Percentiles rank a stretch among this genome's conserved stretches.
phyloP scores from a whole-genome alignment of 2,888 invertebrate genomes.

The Caradrina clavipalpis region DNA sequence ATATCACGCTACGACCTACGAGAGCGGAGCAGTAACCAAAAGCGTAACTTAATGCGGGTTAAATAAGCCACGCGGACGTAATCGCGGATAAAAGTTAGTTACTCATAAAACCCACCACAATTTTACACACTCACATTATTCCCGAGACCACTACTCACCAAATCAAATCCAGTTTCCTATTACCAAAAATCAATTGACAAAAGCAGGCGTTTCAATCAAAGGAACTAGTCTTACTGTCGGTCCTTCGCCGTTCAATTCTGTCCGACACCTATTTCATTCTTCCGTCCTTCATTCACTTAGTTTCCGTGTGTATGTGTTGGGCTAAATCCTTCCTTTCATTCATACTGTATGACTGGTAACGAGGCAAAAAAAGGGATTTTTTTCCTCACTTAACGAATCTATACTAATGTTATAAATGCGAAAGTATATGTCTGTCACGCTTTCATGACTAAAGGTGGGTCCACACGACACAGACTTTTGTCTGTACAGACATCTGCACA shows the following conservation, averaged over 20 bases:
- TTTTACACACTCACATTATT: neutral
- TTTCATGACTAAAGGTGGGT: no score
- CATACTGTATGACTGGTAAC: no score
- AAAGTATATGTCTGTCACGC: no score
- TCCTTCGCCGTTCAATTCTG: conserved; percentile 44
- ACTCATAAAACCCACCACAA: neutral
- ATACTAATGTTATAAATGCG: no score
- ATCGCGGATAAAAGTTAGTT: neutral
- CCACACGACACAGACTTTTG: no score
- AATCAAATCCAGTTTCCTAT: conserved; percentile 11
- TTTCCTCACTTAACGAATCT: no score
- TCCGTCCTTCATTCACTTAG: conserved; percentile 26
- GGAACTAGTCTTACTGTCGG: conserved; percentile 11
- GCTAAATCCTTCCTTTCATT: conserved; percentile 22
- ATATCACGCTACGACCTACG: no score
- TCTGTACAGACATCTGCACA: no score
- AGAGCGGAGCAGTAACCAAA: no score
- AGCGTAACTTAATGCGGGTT: no score
- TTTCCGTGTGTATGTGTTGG: conserved; percentile 14
- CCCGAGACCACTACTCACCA: neutral
- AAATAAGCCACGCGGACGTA: no score
- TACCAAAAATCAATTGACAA: conserved; percentile 19
- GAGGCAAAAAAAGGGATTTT: no score
- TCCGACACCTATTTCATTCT: conserved; percentile 47
- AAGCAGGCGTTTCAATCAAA: conserved; percentile 28